phyloP scores from a whole-genome alignment of 2,113 vertebrate genomes.

The human region DNA sequence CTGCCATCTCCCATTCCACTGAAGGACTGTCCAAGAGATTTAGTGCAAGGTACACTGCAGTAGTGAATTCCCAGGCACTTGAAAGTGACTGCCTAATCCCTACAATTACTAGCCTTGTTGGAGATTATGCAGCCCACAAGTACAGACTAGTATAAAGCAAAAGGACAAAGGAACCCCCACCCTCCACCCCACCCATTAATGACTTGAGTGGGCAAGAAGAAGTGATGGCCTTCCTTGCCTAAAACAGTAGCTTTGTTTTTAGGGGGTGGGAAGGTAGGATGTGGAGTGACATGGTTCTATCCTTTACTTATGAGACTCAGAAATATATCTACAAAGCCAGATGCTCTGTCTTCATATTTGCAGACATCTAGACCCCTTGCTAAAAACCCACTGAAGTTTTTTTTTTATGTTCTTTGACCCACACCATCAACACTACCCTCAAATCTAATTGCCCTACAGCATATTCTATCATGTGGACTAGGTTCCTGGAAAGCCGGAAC shows the following conservation, averaged over 20 bases:
- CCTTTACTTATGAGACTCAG: not conserved
- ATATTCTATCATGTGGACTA: not conserved
- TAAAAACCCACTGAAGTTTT: not conserved
- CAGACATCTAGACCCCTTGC: not conserved
- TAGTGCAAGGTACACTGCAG: not conserved
- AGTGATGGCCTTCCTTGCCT: not conserved
- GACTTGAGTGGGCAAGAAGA: not conserved
- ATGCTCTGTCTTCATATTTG: slow-evolving; percentile 27
- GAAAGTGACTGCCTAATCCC: not conserved
- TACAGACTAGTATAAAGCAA: not conserved
- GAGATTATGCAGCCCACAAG: not conserved
- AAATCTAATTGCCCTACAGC: not conserved
- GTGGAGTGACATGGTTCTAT: not conserved
- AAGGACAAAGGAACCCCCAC: not conserved
- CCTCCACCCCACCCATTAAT: not conserved
- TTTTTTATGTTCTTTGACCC: slow-evolving; percentile 2
- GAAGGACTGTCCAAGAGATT: slow-evolving; percentile 1
- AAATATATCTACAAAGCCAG: not conserved
- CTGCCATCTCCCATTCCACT: not conserved
- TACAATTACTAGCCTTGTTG: not conserved
- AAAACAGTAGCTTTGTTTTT: not conserved
- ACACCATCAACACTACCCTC: not conserved
- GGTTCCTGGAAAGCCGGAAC: slow-evolving; percentile 55
- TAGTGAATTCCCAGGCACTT: not conserved
- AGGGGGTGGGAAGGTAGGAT: not conserved